Evolutionary conservation across 2,888 invertebrate genomes (phyloP), one percentile per base, ranked within the genome.

Genomic region (Pseudococcus jackbeardsleyi): DNA sequence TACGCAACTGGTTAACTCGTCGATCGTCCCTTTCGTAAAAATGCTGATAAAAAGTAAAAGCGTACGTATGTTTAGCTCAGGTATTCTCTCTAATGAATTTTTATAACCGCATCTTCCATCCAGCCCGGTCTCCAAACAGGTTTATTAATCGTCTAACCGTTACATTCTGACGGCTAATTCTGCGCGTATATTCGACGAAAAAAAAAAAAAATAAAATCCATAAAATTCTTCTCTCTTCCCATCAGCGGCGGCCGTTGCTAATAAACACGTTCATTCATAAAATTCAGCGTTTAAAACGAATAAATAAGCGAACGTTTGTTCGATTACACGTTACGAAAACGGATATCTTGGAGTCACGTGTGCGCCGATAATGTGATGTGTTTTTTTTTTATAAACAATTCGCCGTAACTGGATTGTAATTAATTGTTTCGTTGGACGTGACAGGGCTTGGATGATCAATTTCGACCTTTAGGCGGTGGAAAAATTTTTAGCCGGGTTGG

Each of bases 191-290:
- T 72, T 72, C 12, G 68, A 72, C 68, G 33, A 72, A 72, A 72
- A 12, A 12, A 33, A 12, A 33, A 72, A 72, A 19, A 59, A 59
- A 72, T 22, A 64, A 33, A 26, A 64, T 72, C 68, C 68, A 72
- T 72, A 72, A 72, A 72, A 72, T 72, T 72, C 68, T 72, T 33
- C 26, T 33, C 68, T 72, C 68, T 72, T 72, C 26, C 15, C 33
- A 19, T 59, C 59, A 19, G n/a, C 19, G 5, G 17, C 5, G 5
- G 17, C 5, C 26, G 26, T 33, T 33, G 54, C 6, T 72, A 72
- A 72, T 72, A 72, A 72, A 72, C 68, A 72, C 26, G 68, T 72
- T 72, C 68, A 72, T 72, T 72, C 68, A 72, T 72, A 72, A 72
- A 72, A 22, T 72, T 26, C 33, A 33, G 12, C 68, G 9, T 33